These are phyloP conservation scores for Gobio gobio DNA, from an alignment of 2,113 vertebrate genomes.

Conservation along the genomic window DNA sequence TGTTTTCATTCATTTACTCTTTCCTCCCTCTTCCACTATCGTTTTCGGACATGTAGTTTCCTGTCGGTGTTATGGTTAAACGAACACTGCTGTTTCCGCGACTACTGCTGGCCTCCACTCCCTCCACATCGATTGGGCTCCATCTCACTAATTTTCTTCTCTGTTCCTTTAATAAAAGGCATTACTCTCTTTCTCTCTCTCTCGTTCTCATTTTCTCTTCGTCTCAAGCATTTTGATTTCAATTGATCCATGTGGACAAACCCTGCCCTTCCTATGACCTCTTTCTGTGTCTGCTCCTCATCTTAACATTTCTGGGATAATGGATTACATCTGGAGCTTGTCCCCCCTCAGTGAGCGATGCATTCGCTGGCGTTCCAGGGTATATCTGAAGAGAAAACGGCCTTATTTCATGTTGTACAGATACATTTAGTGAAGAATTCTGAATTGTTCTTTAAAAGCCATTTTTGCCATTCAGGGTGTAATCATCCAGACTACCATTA, in stretches of 20 bases:
- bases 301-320: slow-evolving; percentile 11
- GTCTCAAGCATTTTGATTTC: not conserved
- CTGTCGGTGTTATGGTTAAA: not conserved
- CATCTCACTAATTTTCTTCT: slow-evolving; percentile 31
- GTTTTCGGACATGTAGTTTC: not conserved
- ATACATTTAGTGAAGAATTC: not conserved
- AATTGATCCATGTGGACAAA: slow-evolving; percentile 23
- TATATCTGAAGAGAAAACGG: not conserved
- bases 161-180: slow-evolving; percentile 38
- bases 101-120: not conserved
- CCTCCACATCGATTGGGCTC: not conserved
- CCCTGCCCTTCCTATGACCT: slow-evolving; percentile 3
- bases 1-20: not conserved
- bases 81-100: not conserved
- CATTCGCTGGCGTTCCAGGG: not conserved
- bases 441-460: not conserved
- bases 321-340: slow-evolving; percentile 22
- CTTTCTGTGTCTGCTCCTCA: slow-evolving; percentile 8
- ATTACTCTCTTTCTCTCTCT: slow-evolving; percentile 51
- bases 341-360: not conserved
- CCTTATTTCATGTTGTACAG: not conserved
- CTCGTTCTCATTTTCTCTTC: slow-evolving; percentile 33
- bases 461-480: not conserved
- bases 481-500: not conserved
- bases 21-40: not conserved